Evolutionary conservation across 2,113 vertebrate species (phyloP).

Genomic region (Periophthalmodon schlosseri): DNA sequence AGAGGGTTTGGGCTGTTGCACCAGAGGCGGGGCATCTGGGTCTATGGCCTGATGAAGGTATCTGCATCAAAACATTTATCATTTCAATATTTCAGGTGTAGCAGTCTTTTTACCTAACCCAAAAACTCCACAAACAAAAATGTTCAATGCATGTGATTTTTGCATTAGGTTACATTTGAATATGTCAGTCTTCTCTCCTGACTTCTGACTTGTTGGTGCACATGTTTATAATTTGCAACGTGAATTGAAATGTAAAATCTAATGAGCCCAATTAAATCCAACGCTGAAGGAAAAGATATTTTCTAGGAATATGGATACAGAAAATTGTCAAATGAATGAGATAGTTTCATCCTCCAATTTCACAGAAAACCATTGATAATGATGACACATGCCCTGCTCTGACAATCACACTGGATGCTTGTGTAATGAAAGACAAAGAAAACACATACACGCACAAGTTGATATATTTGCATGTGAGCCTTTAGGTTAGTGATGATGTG

Average conservation of each 20-base stretch:
- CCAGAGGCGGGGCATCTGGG: conserved; percentile 84
- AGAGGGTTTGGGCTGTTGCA: conserved; percentile 83
- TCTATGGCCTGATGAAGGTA: conserved; percentile 87
- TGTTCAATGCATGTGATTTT: too few relatives aligned
- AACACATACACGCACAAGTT: not conserved
- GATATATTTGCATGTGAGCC: not conserved
- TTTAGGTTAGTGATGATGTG: not conserved
- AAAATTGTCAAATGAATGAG: conserved; percentile 20
- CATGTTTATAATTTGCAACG: too few relatives aligned
- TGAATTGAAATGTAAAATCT: too few relatives aligned
- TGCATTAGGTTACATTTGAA: not conserved
- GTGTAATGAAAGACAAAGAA: conserved; percentile 3
- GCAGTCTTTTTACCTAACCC: too few relatives aligned
- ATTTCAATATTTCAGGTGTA: not conserved
- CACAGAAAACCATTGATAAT: conserved; percentile 18
- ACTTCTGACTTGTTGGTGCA: too few relatives aligned
- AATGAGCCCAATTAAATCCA: not conserved
- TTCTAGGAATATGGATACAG: not conserved
- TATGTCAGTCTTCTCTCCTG: not conserved
- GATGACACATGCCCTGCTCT: conserved; percentile 7
- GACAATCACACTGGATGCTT: not conserved
- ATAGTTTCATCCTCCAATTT: conserved; percentile 2
- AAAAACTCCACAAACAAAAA: too few relatives aligned
- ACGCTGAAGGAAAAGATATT: not conserved
- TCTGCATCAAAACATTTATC: conserved; percentile 61